Evolutionary conservation across 1,140 invertebrate genomes (phyloP), one percentile per base, ranked within the genome.

Genomic region (Daktulosphaira vitifoliae): DNA sequence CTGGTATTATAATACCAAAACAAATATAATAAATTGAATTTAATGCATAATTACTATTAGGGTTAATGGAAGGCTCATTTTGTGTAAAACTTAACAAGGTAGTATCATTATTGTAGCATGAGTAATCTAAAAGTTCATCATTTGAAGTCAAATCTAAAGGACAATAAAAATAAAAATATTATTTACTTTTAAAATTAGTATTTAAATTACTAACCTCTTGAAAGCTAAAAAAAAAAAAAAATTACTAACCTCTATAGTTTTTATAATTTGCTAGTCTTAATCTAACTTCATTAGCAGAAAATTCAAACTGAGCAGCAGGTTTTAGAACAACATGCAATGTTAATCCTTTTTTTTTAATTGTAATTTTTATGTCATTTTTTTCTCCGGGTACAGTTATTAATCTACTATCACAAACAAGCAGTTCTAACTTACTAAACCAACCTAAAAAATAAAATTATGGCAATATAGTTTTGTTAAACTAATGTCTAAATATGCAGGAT

Each of bases 261-360:
- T n/a, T 50, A 23, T 15, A 44, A 44, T 53, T 53, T 18, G 65
- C 54, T 38, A 66, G 29, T 51, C 71, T 66, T 9, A 62, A 46
- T 3, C 72, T 23, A 22, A 72, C 68, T 48, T 71, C 67, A 50
- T 67, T 59, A 18, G 69, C 69, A 26, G 71, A 69, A 29, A 72
- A 68, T 51, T 72, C 67, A n/a, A 64, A 68, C 7, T 70, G 68
- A 33, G 68, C 68, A n/a, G 70, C 70, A 26, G 70, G 68, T 33
- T 67, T 65, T 4, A 72, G 51, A 9, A 64, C 62, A 3, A 72
- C 37, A 59, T 70, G 65, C n/a, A 67, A 68, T n/a, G 69, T 70
- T 42, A 68, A 71, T 15, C 65, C 70, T 25, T 64, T 66, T 44
- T 68, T 68, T 39, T 20, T 65, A 20, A 72, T 67, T 9, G 67